These are phyloP conservation scores for Apostichopus parvimensis DNA, from an alignment of 35 echinoderm and acorn worm genomes.

Conservation along the genomic window DNA sequence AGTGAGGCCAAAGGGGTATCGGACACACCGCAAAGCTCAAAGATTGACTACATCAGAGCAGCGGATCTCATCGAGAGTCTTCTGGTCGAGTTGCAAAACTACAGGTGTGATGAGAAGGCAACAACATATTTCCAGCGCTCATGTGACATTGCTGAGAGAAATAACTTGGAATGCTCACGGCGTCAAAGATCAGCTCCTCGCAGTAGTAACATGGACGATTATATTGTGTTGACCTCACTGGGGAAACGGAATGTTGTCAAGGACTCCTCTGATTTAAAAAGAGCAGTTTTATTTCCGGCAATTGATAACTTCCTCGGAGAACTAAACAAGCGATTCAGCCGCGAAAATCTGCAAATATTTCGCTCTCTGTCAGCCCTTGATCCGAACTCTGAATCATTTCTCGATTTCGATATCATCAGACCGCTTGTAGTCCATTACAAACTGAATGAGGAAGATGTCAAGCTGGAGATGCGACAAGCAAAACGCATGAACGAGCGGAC, in stretches of 20 bases:
- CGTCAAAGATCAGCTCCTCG: neutral
- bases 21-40: constrained; percentile 31
- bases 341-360: constrained; percentile 35
- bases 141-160: constrained; percentile 36
- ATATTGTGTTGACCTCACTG: neutral
- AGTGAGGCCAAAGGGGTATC: constrained; percentile 48
- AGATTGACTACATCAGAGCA: constrained; percentile 34
- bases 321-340: constrained; percentile 43
- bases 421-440: constrained; percentile 50
- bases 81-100: constrained; percentile 38
- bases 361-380: constrained; percentile 43
- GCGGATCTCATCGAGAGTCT: constrained; percentile 47
- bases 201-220: constrained; percentile 22
- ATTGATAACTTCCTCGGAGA: constrained; percentile 25
- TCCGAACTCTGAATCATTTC: constrained; percentile 8
- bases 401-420: constrained; percentile 34
- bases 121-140: constrained; percentile 28
- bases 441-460: constrained; percentile 47
- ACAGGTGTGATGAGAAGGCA: constrained; percentile 46
- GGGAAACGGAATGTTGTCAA: constrained; percentile 34
- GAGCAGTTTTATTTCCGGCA: constrained; percentile 18
- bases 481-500: constrained; percentile 43
- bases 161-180: constrained; percentile 16
- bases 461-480: constrained; percentile 51
- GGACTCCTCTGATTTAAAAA: neutral